These are phyloP conservation scores for Escarpia spicata DNA, from an alignment of 2,888 invertebrate species.

Conservation along the genomic window DNA sequence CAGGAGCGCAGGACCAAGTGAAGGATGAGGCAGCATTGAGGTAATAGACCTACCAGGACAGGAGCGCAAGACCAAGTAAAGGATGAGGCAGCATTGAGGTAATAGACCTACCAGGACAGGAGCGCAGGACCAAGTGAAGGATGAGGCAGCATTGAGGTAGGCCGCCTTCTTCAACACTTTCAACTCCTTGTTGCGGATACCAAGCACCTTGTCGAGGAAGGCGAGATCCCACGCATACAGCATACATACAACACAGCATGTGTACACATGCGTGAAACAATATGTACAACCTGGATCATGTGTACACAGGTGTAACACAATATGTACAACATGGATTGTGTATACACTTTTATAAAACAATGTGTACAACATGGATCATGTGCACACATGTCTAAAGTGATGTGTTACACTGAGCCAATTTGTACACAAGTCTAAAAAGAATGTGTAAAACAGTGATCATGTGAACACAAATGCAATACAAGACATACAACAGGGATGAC, in stretches of 20 bases:
- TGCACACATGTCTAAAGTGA: background rate
- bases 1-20: too few relatives aligned
- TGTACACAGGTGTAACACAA: background rate
- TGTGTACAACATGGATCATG: background rate
- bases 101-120: too few relatives aligned
- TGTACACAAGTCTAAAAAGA: background rate
- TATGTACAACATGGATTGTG: background rate
- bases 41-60: too few relatives aligned
- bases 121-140: constrained; percentile 73
- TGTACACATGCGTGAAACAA: background rate
- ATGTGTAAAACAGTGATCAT: background rate
- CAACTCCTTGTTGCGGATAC: constrained; percentile 89
- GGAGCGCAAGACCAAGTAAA: too few relatives aligned
- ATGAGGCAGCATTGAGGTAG: constrained; percentile 80
- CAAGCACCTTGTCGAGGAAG: constrained; percentile 65
- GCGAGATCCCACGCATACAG: constrained; percentile 70
- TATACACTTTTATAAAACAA: background rate
- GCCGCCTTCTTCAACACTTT: constrained; percentile 86
- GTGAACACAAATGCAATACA: background rate
- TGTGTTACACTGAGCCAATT: too few relatives aligned
- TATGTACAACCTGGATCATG: background rate
- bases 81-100: too few relatives aligned
- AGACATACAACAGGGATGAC: background rate
- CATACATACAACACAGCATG: constrained; percentile 33
- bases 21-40: too few relatives aligned